These are phyloP conservation scores for Lytechinus pictus DNA, from an alignment of 35 echinoderm and acorn worm species.

Conservation along the genomic window DNA sequence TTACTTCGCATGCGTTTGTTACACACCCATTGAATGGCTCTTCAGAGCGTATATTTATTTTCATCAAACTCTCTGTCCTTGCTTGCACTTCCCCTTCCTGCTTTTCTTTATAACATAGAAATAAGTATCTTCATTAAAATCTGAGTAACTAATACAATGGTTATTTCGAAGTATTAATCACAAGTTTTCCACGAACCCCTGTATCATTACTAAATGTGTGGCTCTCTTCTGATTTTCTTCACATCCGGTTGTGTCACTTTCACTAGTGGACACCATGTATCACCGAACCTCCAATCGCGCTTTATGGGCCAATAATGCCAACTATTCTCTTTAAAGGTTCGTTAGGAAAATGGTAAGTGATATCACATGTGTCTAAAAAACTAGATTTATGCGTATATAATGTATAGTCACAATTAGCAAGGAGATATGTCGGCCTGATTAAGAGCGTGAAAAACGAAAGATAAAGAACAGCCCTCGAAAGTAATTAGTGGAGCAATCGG, in stretches of 20 bases:
- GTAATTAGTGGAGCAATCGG: background rate
- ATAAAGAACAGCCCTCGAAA: background rate
- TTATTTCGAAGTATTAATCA: background rate
- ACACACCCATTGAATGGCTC: no score
- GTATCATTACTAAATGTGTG: background rate
- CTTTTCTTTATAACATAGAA: no score
- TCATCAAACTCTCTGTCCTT: no score
- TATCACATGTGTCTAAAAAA: background rate
- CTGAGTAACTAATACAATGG: no score
- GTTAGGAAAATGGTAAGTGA: background rate
- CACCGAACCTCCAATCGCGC: background rate
- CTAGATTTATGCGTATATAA: background rate
- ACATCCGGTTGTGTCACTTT: conserved; percentile 12
- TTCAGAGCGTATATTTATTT: no score
- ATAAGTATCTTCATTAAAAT: no score
- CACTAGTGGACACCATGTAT: background rate
- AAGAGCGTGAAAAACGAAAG: background rate
- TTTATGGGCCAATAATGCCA: background rate
- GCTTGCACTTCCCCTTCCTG: no score
- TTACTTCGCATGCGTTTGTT: no score
- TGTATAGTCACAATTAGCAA: background rate
- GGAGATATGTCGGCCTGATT: background rate
- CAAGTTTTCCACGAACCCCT: background rate
- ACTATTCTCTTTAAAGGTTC: background rate
- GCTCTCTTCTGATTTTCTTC: background rate